Base-by-base conservation (phyloP, 2,797 vertebrate species). In the Pseudochromis fuscus region DNA sequence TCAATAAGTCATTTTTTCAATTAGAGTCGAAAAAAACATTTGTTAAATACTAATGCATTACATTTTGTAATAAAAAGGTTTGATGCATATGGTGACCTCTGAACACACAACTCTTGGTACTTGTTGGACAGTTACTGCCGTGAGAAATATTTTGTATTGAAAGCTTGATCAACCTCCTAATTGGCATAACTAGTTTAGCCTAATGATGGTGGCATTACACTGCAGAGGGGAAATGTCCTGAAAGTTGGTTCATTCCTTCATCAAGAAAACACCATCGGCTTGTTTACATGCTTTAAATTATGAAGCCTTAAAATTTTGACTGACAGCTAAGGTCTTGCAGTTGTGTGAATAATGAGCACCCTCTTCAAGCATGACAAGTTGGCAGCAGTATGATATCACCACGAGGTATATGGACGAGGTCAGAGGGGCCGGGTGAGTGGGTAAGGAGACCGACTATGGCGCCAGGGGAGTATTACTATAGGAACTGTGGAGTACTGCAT, bases 1-100 rank as follows among this genome's bases (percentile, higher is more conserved):
- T 71, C 30, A 70, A 31, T 27, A 49, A 45, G 30, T n/a, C 5
- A 45, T 66, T 45, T 49, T 40, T 56, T 21, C 53, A 3, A 56
- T 57, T 27, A 51, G 19, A 76, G n/a, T 28, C 7, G 3, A 57
- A 76, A 66, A n/a, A n/a, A 56, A 49, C 23, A 10, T n/a, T 18
- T 23, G n/a, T n/a, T 31, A 30, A 76, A 63, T 68, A 48, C 8
- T 67, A 59, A 63, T 30, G 0, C 45, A 69, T 72, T 44, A 0
- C 11, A 30, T 72, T 21, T 4, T 52, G 69, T 18, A 23, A 38
- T 46, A 28, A 49, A 45, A 40, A 56, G 12, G 44, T 37, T 18
- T 25, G 44, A 30, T 19, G 48, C 62, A 12, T 46, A 53, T 24
- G 6, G 30, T 28, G 31, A 15, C 42, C 21, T 57, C 37, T 4